Percentiles rank a stretch among this genome's conserved stretches.
These are phyloP conservation scores for Typhlomys cinereus DNA, from an alignment of 2,113 vertebrate species.

Conservation along the genomic window DNA sequence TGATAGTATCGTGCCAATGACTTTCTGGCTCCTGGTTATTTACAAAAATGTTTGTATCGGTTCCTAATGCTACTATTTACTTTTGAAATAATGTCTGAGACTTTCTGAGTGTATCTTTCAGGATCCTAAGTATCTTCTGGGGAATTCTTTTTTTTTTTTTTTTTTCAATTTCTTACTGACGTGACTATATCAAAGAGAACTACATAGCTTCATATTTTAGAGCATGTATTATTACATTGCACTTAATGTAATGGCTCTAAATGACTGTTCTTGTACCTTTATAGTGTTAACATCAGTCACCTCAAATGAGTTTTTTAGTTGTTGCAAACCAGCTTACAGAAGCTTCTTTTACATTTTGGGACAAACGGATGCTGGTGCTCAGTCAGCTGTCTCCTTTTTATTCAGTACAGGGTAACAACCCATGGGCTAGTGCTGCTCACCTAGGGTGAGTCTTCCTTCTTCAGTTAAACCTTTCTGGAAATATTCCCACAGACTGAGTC, in stretches of 20 bases:
- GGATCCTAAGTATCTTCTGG: background rate
- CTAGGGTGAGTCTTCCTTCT: no score
- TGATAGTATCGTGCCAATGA: conserved; percentile 1
- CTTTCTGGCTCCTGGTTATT: background rate
- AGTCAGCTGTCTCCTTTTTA: no score
- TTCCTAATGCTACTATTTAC: background rate
- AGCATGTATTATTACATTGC: background rate
- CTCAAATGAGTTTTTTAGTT: conserved; percentile 23
- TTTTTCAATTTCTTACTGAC: background rate
- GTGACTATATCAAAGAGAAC: background rate
- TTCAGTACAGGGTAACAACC: no score
- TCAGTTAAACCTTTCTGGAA: no score
- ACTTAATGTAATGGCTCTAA: background rate
- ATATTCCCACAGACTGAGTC: no score
- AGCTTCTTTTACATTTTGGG: conserved; percentile 2
- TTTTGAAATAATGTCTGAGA: background rate
- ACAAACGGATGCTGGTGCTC: background rate
- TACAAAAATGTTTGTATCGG: background rate
- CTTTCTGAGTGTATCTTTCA: background rate
- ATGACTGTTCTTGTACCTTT: background rate
- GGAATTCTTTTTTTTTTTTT: background rate
- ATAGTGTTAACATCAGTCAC: background rate
- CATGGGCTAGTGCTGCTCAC: no score
- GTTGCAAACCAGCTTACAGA: background rate
- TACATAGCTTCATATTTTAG: background rate